These are phyloP conservation scores for Podotricha telesiphe DNA, from an alignment of 2,888 invertebrate genomes.

Conservation along the genomic window DNA sequence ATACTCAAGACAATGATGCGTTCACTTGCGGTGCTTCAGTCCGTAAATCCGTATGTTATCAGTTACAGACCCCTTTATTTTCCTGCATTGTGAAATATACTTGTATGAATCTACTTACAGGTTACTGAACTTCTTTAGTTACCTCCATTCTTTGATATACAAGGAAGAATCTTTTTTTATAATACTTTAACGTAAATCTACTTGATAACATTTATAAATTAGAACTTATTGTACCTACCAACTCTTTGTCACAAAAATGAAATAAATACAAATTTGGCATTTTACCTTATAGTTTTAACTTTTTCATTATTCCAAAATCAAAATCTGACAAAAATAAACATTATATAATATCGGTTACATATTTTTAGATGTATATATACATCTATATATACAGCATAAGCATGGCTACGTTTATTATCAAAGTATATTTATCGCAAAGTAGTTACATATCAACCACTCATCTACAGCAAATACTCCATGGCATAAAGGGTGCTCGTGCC, in stretches of 20 bases:
- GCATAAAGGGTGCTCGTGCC: slow-evolving; percentile 42
- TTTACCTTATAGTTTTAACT: no score
- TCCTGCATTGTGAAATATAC: slow-evolving; percentile 37
- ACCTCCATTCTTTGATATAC: background rate
- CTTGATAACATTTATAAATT: no score
- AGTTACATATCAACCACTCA: slow-evolving; percentile 44
- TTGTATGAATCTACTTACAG: slow-evolving; percentile 28
- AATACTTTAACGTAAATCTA: no score
- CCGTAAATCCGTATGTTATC: slow-evolving; percentile 40
- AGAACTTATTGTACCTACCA: background rate
- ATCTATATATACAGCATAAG: slow-evolving; percentile 12
- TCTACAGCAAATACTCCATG: slow-evolving; percentile 45
- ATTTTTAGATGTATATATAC: background rate
- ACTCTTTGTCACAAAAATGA: background rate
- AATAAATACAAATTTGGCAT: no score
- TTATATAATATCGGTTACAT: background rate
- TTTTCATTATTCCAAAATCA: no score
- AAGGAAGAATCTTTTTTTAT: no score
- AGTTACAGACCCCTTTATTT: slow-evolving; percentile 41
- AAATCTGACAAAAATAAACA: background rate
- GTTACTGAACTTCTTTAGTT: slow-evolving; percentile 29
- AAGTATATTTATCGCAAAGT: slow-evolving; percentile 38
- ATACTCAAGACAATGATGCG: slow-evolving; percentile 32
- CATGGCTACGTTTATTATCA: slow-evolving; percentile 38
- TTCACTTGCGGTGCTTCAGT: slow-evolving; percentile 36